Conservation (phyloP, 1,140 invertebrate genomes). For the Cydia amplana region DNA sequence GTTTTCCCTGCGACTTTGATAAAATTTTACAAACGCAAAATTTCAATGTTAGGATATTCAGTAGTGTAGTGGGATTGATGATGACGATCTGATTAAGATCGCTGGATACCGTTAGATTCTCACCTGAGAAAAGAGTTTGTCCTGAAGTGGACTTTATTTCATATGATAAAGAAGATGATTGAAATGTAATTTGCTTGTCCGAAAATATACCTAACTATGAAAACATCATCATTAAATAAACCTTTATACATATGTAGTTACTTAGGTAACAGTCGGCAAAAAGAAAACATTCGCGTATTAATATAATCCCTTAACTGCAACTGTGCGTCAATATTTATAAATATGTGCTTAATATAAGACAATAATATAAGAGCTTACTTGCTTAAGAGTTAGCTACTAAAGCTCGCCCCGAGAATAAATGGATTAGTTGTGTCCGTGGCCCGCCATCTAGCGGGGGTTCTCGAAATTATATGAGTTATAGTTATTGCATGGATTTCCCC, state of each 20-base stretch:
- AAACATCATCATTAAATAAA: background rate
- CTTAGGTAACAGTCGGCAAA: background rate
- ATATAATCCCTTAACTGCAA: slow-evolving; percentile 47
- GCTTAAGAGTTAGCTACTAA: slow-evolving; percentile 76
- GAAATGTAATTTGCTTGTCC: background rate
- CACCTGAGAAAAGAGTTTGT: no score
- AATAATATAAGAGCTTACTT: slow-evolving; percentile 69
- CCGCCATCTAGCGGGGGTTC: slow-evolving; percentile 74
- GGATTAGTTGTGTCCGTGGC: slow-evolving; percentile 76
- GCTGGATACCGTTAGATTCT: background rate
- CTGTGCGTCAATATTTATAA: slow-evolving; percentile 67
- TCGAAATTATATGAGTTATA: slow-evolving; percentile 74
- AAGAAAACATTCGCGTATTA: background rate
- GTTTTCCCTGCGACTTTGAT: background rate
- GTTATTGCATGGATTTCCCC: slow-evolving; percentile 75
- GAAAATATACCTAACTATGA: background rate
- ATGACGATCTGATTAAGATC: background rate
- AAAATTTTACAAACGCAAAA: slow-evolving; percentile 12
- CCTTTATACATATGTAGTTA: background rate
- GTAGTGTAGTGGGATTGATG: background rate
- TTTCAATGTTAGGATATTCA: background rate
- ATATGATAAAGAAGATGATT: background rate
- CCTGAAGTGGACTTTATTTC: no score
- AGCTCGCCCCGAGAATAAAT: slow-evolving; percentile 76
- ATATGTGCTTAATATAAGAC: slow-evolving; percentile 77